A percentile compares a stretch with the other conserved stretches of the same genome.
Evolutionary conservation across 2,113 vertebrate genomes (phyloP).

Genomic region (Pollimyrus isidori): DNA sequence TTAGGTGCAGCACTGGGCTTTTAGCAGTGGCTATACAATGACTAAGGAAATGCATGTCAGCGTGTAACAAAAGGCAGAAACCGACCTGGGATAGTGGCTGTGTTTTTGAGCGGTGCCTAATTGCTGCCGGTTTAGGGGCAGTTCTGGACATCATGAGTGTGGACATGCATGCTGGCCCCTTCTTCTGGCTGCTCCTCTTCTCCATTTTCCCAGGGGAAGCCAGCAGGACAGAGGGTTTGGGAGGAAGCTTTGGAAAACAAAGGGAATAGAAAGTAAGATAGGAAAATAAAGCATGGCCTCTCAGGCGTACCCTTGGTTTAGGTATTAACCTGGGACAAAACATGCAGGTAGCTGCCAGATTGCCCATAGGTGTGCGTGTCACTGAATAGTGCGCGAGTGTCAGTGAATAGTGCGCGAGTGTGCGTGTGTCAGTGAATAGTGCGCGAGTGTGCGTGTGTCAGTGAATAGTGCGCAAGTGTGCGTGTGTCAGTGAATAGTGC

Average conservation of each 20-base stretch:
- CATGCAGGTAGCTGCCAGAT: background rate
- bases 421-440: too few relatives aligned
- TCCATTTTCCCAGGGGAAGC: slow-evolving; percentile 55
- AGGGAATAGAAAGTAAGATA: background rate
- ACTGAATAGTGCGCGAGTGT: too few relatives aligned
- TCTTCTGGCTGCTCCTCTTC: slow-evolving; percentile 43
- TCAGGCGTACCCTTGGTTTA: background rate
- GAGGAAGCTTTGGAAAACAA: slow-evolving; percentile 61
- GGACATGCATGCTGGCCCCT: slow-evolving; percentile 31
- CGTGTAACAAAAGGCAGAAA: too few relatives aligned
- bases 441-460: too few relatives aligned
- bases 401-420: too few relatives aligned
- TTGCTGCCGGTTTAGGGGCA: slow-evolving; percentile 30
- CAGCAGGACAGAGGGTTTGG: slow-evolving; percentile 71
- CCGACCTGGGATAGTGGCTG: slow-evolving; percentile 46
- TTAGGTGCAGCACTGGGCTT: background rate
- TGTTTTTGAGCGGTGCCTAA: slow-evolving; percentile 31
- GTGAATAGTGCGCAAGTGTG: too few relatives aligned
- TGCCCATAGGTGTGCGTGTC: too few relatives aligned
- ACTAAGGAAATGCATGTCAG: background rate
- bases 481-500: too few relatives aligned
- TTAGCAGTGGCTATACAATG: background rate
- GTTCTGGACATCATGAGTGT: slow-evolving; percentile 24
- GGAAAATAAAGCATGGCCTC: background rate
- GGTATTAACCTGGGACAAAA: background rate